Evolutionary conservation across 1,140 invertebrate species (phyloP), one percentile per base, ranked within the genome.

Genomic region (Zaprionus davidi): DNA sequence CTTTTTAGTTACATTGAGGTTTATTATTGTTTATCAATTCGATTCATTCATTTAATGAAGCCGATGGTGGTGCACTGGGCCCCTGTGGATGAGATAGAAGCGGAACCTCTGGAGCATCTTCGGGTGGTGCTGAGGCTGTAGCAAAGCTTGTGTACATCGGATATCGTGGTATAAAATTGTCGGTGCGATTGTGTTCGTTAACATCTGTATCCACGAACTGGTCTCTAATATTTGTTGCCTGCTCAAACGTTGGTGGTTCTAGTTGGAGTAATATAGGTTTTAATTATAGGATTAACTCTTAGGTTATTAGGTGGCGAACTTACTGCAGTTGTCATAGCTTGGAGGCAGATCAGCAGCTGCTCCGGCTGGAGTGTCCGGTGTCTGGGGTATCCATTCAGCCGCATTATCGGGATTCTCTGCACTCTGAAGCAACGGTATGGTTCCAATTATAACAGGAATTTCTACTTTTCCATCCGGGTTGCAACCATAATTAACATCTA

Each of bases 141-240:
- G 80, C 84, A 57, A 88, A 88, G 57, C 83, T 83, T 5, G 78
- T 83, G 56, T 88, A 88, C 84, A 83, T 90, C 6, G 90, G 90
- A 69, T 92, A 92, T 17, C 76, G 73, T 1, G 90, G 90, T 36
- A 84, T 59, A 28, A 87, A 92, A 46, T 82, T 81, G 58, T 88
- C 81, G 4, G 68, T 77, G 20, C 75, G 75, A 68, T 87, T 80
- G 20, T 73, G 79, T 17, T 81, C 82, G 38, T 87, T 74, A 7
- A 58, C 72, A 59, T 91, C 90, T 20, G 65, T 76, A 28, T 92
- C 90, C 2, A 88, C 65, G 38, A 91, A 92, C 12, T 58, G 75
- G 13, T 78, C 78, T 2, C 70, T 70, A 20, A 81, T 73, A 12
- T 68, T 53, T 1, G 70, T 85, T 22, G 90, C 90, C 12, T 90